phyloP scores from a whole-genome alignment of 1,140 invertebrate genomes.

The Brachionus rubens region DNA sequence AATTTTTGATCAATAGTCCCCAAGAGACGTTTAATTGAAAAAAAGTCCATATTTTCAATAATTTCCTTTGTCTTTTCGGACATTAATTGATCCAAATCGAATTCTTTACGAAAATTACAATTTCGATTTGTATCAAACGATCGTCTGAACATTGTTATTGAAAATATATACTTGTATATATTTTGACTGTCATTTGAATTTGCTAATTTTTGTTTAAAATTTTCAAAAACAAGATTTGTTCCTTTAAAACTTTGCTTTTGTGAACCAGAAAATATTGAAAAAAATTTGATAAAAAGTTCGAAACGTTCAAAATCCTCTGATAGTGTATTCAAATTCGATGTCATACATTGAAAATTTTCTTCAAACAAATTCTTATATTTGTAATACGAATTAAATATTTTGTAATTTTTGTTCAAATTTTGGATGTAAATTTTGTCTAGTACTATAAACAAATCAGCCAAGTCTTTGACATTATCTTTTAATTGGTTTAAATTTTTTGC shows the following conservation, averaged over 20 bases:
- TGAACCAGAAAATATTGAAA: not conserved
- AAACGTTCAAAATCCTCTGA: not conserved
- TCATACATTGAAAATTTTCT: not conserved
- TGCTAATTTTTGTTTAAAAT: not conserved
- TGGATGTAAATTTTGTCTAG: conserved; percentile 19
- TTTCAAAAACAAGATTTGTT: not conserved
- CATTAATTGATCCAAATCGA: not conserved
- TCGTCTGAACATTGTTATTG: not conserved
- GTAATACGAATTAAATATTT: not conserved
- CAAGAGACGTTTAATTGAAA: not conserved
- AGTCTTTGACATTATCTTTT: not conserved
- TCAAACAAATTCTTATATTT: not conserved
- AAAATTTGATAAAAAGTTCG: conserved; percentile 26
- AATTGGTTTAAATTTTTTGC: not conserved
- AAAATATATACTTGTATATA: conserved; percentile 13
- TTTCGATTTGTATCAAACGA: not conserved
- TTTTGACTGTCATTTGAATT: conserved; percentile 11
- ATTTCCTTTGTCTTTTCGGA: not conserved
- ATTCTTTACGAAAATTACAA: not conserved
- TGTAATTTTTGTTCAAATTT: not conserved
- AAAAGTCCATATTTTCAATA: conserved; percentile 41
- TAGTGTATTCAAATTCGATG: not conserved
- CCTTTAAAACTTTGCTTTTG: not conserved
- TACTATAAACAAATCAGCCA: conserved; percentile 6
- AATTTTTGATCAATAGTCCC: not conserved